Evolutionary conservation across 2,113 vertebrate genomes (phyloP).

Genomic region (Notarius quadriscutis): DNA sequence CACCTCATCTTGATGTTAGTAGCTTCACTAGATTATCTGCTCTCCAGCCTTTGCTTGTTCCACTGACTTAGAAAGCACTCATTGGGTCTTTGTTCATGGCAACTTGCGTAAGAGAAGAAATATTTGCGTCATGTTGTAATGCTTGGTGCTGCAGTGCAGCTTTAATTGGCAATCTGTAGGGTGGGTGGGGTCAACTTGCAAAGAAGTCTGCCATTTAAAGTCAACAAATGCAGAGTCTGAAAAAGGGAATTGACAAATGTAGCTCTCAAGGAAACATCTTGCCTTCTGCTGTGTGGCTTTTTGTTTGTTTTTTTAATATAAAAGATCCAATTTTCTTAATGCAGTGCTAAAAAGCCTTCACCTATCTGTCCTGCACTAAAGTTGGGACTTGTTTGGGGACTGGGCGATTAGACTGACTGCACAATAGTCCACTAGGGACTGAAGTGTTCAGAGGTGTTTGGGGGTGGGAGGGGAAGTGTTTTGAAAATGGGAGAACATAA

Average conservation of each 20-base stretch:
- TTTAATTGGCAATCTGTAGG: slow-evolving; percentile 61
- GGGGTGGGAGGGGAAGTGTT: neutral
- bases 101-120: slow-evolving; percentile 56
- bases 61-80: slow-evolving; percentile 61
- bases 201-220: slow-evolving; percentile 39
- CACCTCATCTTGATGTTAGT: slow-evolving; percentile 53
- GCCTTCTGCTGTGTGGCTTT: neutral
- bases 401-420: slow-evolving; percentile 60
- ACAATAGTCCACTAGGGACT: slow-evolving; percentile 35
- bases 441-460: neutral
- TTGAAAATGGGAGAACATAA: slow-evolving; percentile 19
- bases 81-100: slow-evolving; percentile 53
- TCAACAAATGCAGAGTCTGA: slow-evolving; percentile 41
- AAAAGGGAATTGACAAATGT: slow-evolving; percentile 59
- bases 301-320: slow-evolving; percentile 26
- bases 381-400: slow-evolving; percentile 65
- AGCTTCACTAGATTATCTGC: slow-evolving; percentile 55
- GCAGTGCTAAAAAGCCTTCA: slow-evolving; percentile 62
- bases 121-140: slow-evolving; percentile 65
- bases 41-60: slow-evolving; percentile 73
- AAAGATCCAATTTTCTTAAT: slow-evolving; percentile 53
- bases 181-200: slow-evolving; percentile 38
- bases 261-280: slow-evolving; percentile 55
- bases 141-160: slow-evolving; percentile 76
- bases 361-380: slow-evolving; percentile 69